Percentiles rank a stretch among this genome's conserved stretches.
phyloP scores from a whole-genome alignment of 2,113 vertebrate genomes.

The Haemorhous mexicanus region DNA sequence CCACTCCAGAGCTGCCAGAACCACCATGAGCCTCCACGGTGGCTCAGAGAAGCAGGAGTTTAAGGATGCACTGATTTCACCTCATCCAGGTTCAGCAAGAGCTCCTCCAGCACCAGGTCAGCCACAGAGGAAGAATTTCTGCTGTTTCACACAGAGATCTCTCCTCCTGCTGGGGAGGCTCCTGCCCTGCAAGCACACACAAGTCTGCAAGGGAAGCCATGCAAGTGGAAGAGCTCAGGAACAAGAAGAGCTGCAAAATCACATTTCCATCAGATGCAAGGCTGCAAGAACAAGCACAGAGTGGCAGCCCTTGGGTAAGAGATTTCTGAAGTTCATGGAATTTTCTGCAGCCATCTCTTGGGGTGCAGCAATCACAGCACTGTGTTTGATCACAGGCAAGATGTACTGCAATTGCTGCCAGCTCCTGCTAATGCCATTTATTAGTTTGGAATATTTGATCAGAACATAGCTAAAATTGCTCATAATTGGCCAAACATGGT shows the following conservation, averaged over 20 bases:
- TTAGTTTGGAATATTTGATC: not conserved
- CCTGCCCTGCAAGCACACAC: not conserved
- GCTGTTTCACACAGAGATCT: not conserved
- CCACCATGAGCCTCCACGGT: rapidly evolving
- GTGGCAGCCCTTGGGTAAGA: not conserved
- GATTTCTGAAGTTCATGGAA: not conserved
- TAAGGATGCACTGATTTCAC: not conserved
- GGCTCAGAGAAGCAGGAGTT: not conserved
- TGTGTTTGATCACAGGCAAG: not conserved
- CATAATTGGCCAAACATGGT: not conserved
- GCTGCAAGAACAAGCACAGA: not conserved
- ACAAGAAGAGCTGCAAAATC: not conserved
- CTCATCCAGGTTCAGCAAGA: not conserved
- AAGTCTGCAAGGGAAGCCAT: not conserved
- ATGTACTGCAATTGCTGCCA: not conserved
- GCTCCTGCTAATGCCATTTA: not conserved
- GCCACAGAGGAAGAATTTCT: not conserved
- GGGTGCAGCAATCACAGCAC: not conserved
- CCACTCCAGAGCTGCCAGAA: not conserved
- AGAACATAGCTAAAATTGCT: not conserved
- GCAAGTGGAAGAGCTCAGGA: not conserved
- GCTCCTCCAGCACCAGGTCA: not conserved
- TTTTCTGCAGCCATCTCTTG: not conserved
- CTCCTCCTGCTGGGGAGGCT: not conserved
- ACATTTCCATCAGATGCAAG: not conserved